phyloP scores from a whole-genome alignment of 2,113 vertebrate species.

The Pelvicachromis taeniatus region DNA sequence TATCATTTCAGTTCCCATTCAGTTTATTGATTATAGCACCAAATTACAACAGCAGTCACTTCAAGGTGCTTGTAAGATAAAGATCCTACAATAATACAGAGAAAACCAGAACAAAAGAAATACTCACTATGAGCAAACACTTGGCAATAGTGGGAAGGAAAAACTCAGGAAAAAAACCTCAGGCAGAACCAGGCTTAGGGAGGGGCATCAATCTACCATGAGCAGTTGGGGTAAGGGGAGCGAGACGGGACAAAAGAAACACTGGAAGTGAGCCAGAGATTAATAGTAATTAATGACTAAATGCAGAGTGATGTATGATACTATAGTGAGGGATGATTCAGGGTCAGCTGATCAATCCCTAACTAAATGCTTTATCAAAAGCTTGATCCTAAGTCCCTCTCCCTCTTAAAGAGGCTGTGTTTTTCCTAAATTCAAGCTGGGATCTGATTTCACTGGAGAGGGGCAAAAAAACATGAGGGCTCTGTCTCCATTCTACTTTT shows the following conservation, averaged over 20 bases:
- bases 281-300: background rate
- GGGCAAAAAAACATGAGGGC: background rate
- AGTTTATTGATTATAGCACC: background rate
- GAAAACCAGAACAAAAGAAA: background rate
- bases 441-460: background rate
- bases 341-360: background rate
- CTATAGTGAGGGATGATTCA: background rate
- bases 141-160: background rate
- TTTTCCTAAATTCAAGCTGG: background rate
- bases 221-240: background rate
- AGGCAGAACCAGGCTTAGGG: background rate
- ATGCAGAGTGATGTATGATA: background rate
- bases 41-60: background rate
- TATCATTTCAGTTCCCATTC: too few species aligned
- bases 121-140: background rate
- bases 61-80: background rate
- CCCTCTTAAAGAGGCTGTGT: background rate
- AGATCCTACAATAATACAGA: background rate
- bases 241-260: fast-evolving
- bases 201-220: background rate
- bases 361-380: background rate
- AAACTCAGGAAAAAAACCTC: background rate
- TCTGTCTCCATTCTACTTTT: background rate
- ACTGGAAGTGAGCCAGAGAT: background rate
- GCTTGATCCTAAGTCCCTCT: background rate